Evolutionary conservation across 2,113 vertebrate species (phyloP).

Genomic region (Heloderma charlesbogerti): DNA sequence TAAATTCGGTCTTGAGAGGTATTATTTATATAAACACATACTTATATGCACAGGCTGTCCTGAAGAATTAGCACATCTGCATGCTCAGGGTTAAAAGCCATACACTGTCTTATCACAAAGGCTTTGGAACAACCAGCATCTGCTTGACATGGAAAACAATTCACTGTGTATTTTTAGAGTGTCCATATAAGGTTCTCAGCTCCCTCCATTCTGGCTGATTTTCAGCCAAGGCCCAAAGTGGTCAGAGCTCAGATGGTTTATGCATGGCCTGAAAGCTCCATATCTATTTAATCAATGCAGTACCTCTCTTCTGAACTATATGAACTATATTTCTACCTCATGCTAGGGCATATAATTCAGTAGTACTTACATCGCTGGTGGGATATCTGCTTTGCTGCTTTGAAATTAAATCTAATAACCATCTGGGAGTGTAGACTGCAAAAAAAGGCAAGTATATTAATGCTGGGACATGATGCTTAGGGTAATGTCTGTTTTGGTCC

Average conservation of each 20-base stretch:
- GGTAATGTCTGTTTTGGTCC: too few species aligned
- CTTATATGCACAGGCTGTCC: constrained; percentile 62
- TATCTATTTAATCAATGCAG: background rate
- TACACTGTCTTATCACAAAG: constrained; percentile 47
- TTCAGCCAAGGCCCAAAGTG: constrained; percentile 7
- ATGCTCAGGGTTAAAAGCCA: constrained; percentile 28
- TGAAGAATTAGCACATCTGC: constrained; percentile 53
- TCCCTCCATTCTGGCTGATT: background rate
- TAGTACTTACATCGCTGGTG: background rate
- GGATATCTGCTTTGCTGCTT: background rate
- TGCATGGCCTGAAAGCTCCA: background rate
- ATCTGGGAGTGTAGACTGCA: background rate
- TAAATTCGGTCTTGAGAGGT: constrained; percentile 58
- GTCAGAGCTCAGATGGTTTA: background rate
- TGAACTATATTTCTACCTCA: background rate
- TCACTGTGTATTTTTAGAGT: constrained; percentile 22
- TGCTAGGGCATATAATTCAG: background rate
- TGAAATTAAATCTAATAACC: background rate
- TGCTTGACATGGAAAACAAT: constrained; percentile 7
- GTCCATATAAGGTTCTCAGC: constrained; percentile 29
- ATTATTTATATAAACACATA: constrained; percentile 68
- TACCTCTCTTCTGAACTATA: background rate
- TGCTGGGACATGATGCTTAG: too few species aligned
- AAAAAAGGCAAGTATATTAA: background rate
- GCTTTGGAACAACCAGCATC: constrained; percentile 2